Conservation (phyloP, 2,888 invertebrate species). For the Clivina fossor region DNA sequence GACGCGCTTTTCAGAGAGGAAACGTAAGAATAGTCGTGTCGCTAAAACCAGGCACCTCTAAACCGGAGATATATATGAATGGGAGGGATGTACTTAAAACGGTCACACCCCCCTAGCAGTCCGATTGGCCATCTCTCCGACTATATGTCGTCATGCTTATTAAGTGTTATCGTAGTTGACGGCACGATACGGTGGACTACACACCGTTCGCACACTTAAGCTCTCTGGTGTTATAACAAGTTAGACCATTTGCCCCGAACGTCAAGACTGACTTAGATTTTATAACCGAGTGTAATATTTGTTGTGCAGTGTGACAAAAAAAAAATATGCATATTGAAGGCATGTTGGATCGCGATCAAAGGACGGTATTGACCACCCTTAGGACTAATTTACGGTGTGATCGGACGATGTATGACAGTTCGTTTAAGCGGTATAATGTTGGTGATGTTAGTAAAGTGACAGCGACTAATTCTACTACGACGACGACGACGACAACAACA, state of each 20-base stretch:
- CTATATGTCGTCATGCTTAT: slow-evolving; percentile 29
- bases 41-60: neutral
- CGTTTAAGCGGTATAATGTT: too few relatives aligned
- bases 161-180: slow-evolving; percentile 30
- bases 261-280: too few relatives aligned
- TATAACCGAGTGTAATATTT: too few relatives aligned
- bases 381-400: too few relatives aligned
- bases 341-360: slow-evolving; percentile 51
- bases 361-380: too few relatives aligned
- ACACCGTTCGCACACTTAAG: slow-evolving; percentile 7
- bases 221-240: too few relatives aligned
- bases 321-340: slow-evolving; percentile 48
- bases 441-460: too few relatives aligned
- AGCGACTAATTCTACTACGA: neutral
- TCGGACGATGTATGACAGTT: too few relatives aligned
- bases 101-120: slow-evolving; percentile 18
- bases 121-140: slow-evolving; percentile 25
- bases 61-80: neutral
- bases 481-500: slow-evolving; percentile 1
- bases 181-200: slow-evolving; percentile 22
- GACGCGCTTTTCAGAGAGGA: neutral
- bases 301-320: too few relatives aligned
- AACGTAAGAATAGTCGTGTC: neutral
- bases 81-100: slow-evolving; percentile 6
- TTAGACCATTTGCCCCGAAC: too few relatives aligned